Base-by-base conservation (phyloP, 2,113 vertebrate species). In the Myotis brandtii region DNA sequence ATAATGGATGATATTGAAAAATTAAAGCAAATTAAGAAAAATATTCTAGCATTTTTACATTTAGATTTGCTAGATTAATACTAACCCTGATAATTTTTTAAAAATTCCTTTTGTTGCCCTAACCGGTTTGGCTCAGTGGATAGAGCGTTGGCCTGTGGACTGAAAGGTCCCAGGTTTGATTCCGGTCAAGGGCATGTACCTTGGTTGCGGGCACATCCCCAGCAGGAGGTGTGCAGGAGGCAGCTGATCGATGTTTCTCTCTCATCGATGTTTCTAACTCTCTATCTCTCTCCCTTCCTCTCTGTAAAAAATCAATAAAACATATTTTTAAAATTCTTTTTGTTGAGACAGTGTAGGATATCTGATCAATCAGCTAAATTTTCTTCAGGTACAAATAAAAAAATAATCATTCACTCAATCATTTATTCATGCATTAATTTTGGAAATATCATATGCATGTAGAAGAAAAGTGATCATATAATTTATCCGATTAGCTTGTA, bases 1-100 rank as follows among this genome's bases (percentile, higher is more conserved):
- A 73, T 48, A 89, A n/a, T 69, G n/a, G 3, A 34, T 2, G 30
- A 20, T 66, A 32, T 56, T 46, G 25, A 95, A 96, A 91, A 79
- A 25, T 75, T 75, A 88, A 46, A 50, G 46, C 82, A 43, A 83
- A 82, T 80, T 50, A 93, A 59, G 48, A 64, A 86, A 86, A 81
- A 69, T 70, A 43, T 25, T 67, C 18, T 56, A 69, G 27, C 13
- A 66, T 13, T 82, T 86, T 46, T 83, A 54, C 27, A 48, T 80
- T 80, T 79, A 12, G 34, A 79, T 95, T 90, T 93, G 34, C 32
- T 93, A 91, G 30, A 59, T 76, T 56, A 93, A 82, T 27, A 7
- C 12, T 62, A 46, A 34, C 0, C 5, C 23, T 86, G 21, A 9
- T 32, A n/a, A 30, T 16, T 16, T 25, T 9, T 18, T 43, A 8